Evolutionary conservation across 1,140 invertebrate species (phyloP).

Genomic region (Cardiocondyla obscurior): DNA sequence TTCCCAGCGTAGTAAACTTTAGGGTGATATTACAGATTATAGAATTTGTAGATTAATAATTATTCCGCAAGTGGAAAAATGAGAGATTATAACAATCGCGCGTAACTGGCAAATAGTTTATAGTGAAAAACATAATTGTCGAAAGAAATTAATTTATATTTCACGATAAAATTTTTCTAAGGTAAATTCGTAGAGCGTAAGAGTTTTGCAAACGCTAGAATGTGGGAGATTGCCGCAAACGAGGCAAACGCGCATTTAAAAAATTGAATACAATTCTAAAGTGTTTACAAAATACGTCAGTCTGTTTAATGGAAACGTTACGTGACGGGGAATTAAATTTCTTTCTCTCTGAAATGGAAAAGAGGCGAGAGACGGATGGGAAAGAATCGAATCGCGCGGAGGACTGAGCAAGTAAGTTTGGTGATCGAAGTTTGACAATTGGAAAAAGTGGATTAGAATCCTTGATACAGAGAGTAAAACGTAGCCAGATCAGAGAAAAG

Average conservation of each 20-base stretch:
- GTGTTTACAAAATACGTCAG: background rate
- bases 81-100: background rate
- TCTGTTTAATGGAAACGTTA: slow-evolving; percentile 5
- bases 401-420: slow-evolving; percentile 4
- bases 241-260: background rate
- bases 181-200: background rate
- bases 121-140: background rate
- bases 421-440: slow-evolving; percentile 47
- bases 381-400: background rate
- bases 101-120: background rate
- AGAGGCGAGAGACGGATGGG: background rate
- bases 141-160: background rate
- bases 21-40: background rate
- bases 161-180: background rate
- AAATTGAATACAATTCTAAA: background rate
- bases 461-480: slow-evolving; percentile 12
- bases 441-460: slow-evolving; percentile 46
- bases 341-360: background rate
- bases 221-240: background rate
- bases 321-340: slow-evolving; percentile 27
- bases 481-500: background rate
- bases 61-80: background rate
- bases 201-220: background rate
- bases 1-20: background rate
- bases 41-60: slow-evolving; percentile 23